Evolutionary conservation across 2,797 vertebrate genomes (phyloP).

Genomic region (Ispidina picta): DNA sequence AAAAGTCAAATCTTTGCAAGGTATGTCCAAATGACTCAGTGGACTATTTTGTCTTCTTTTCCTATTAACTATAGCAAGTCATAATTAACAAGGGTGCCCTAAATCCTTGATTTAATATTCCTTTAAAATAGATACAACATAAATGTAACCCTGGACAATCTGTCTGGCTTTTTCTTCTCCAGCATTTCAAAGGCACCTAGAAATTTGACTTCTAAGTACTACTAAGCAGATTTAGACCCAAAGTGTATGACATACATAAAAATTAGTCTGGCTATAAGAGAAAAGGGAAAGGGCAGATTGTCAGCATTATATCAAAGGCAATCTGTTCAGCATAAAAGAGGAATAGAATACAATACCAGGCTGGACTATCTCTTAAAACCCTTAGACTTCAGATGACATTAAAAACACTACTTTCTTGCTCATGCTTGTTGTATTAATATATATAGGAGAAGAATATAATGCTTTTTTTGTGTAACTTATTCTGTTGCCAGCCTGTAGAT

Average conservation of each 20-base stretch:
- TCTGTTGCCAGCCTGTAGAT: neutral
- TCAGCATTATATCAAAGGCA: constrained; percentile 6
- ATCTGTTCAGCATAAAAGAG: constrained; percentile 6
- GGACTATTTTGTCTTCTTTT: constrained; percentile 43
- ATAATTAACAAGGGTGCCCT: constrained; percentile 38
- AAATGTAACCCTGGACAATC: constrained; percentile 43
- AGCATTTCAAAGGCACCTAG: constrained; percentile 62
- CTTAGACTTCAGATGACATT: neutral
- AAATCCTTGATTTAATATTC: constrained; percentile 40
- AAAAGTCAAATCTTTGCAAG: neutral
- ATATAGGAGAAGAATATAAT: neutral
- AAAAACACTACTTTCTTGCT: neutral
- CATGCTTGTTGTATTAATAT: neutral
- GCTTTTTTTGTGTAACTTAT: neutral
- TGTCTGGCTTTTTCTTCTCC: constrained; percentile 21
- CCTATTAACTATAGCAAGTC: neutral
- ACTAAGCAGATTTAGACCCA: constrained; percentile 57
- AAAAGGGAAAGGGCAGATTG: constrained; percentile 33
- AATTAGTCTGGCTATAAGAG: constrained; percentile 24
- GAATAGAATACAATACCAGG: neutral
- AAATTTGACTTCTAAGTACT: constrained; percentile 47
- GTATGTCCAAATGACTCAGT: neutral
- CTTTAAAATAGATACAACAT: constrained; percentile 21
- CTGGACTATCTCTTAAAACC: constrained; percentile 12
- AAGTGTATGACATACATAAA: constrained; percentile 52